Base-by-base conservation (phyloP, 2,113 vertebrate species). In the Eubucco bourcierii region DNA sequence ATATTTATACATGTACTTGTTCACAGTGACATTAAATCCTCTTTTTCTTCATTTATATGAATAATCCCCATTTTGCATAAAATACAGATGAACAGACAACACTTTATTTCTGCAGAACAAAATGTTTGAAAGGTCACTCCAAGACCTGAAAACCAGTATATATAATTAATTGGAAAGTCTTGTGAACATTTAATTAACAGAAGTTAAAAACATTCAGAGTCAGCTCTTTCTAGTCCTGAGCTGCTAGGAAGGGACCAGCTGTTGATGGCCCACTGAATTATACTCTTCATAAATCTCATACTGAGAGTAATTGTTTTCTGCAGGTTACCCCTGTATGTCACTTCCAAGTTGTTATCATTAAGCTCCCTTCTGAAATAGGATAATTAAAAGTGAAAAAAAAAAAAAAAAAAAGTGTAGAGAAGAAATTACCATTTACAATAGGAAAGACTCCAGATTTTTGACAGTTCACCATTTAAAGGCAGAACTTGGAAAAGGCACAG, bases 181-280 rank as follows among this genome's bases (percentile, higher is more conserved):
- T 91, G n/a, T 89, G 89, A 95, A 85, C 2, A 65, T 76, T 88
- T 93, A 87, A 94, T 93, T 90, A 83, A 89, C 55, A 67, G 41
- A 91, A 81, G 10, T 50, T 67, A 73, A 67, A 95, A 93, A 44
- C 14, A 41, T 76, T 80, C 12, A 5, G 53, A 87, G 55, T 86
- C 84, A 86, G 29, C 83, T 89, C 18, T 33, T 93, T 87, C 31
- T 18, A 46, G 10, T 85, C 91, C 72, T 67, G 37, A 92, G 37
- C 75, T 10, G 4, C 15, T 87, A 76, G 58, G 52, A 94, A 76
- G 29, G 44, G 37, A 76, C 12, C 46, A 94, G 72, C 39, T 94
- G 72, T 72, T 92, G 55, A 78, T 66, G 41, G 46, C 39, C 46
- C 25, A 79, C 46, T 76, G 65, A 90, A 92, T 83, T 90, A 83